These are phyloP conservation scores for Theodoxus fluviatilis DNA, from an alignment of 2,888 invertebrate species.

Conservation along the genomic window DNA sequence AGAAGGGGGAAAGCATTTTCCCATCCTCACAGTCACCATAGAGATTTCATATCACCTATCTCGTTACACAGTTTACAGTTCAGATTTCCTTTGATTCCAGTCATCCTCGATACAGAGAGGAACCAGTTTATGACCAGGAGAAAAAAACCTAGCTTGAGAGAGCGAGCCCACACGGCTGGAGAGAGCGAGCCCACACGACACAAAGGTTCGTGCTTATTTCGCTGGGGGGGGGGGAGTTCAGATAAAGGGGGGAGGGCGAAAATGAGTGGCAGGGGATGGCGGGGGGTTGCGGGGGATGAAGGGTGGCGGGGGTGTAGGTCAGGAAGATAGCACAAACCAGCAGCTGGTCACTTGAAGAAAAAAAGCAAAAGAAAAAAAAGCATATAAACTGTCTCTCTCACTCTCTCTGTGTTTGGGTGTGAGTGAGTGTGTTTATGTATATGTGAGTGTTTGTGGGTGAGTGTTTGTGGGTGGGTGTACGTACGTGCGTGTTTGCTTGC, in stretches of 20 bases:
- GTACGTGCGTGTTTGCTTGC: constrained; percentile 16
- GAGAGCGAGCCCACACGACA: background rate
- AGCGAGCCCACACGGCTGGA: background rate
- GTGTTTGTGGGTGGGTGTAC: constrained; percentile 12
- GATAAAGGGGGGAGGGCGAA: background rate
- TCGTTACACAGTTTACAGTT: too few species aligned
- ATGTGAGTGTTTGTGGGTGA: background rate
- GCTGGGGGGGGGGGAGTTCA: background rate
- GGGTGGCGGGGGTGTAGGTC: background rate
- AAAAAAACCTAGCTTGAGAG: too few species aligned
- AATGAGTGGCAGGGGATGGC: background rate
- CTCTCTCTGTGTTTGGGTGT: background rate
- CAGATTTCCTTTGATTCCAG: too few species aligned
- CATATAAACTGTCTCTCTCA: background rate
- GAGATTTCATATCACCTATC: too few species aligned
- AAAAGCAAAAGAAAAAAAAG: background rate
- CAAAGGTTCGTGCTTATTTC: background rate
- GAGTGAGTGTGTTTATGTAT: constrained; percentile 7
- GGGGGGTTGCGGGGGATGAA: background rate
- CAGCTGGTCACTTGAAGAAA: background rate
- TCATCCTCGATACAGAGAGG: too few species aligned
- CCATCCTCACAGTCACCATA: too few species aligned
- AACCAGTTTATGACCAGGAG: too few species aligned
- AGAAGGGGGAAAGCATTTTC: too few species aligned
- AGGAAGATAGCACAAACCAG: background rate